Conservation (phyloP, 2,888 invertebrate genomes). For the Arge pagana region DNA sequence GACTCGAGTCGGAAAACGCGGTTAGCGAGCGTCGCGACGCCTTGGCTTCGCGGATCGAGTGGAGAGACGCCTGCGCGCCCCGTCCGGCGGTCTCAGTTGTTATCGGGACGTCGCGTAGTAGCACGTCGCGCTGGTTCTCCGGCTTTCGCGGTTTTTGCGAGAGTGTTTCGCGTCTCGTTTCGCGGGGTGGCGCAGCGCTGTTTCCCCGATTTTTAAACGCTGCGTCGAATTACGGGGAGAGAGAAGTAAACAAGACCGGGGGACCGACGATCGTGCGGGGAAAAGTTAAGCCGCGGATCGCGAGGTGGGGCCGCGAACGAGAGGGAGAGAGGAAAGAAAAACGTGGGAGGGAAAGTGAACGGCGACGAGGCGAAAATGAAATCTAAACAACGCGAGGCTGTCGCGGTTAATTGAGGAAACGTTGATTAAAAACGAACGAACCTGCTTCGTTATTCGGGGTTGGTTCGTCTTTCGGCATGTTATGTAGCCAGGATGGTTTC, state of each 20-base stretch:
- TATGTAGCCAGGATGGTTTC: conserved; percentile 14
- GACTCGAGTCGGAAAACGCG: conserved; percentile 13
- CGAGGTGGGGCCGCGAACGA: too few relatives aligned
- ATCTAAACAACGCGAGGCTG: too few relatives aligned
- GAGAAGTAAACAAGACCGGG: not conserved
- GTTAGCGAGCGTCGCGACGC: conserved; percentile 9
- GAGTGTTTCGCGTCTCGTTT: too few relatives aligned
- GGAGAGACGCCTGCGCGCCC: conserved; percentile 15
- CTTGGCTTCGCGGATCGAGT: too few relatives aligned
- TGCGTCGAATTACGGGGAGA: not conserved
- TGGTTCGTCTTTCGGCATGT: conserved; percentile 18
- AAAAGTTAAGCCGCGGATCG: too few relatives aligned
- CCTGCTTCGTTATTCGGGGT: too few relatives aligned
- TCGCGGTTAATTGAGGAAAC: too few relatives aligned
- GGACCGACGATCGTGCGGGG: too few relatives aligned
- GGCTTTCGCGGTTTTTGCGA: conserved; percentile 11
- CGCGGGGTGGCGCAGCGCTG: too few relatives aligned
- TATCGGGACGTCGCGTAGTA: conserved; percentile 17
- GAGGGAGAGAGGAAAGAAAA: not conserved
- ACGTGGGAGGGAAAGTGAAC: not conserved
- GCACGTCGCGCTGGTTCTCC: conserved; percentile 17
- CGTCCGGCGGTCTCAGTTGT: conserved; percentile 16
- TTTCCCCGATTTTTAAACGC: conserved; percentile 3
- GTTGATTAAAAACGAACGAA: too few relatives aligned
- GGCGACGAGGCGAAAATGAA: not conserved